phyloP scores from a whole-genome alignment of 2,888 invertebrate species.

The Homarus gammarus region DNA sequence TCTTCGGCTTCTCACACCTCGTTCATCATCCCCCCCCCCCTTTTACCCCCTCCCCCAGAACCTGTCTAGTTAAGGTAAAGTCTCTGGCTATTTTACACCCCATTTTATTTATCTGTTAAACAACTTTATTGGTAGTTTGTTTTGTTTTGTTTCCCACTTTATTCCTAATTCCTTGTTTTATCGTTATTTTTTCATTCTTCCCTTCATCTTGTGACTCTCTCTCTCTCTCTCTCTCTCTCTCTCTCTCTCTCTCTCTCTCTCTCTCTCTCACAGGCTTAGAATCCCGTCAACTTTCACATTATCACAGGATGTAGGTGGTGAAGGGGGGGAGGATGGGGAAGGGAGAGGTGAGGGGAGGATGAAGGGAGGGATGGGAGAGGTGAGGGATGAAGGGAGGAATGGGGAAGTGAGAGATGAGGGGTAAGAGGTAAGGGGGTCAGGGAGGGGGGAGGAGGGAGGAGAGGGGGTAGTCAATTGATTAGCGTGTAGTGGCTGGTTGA shows the following conservation, averaged over 20 bases:
- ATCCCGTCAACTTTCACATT: no score
- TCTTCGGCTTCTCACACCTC: not conserved
- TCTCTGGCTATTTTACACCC: not conserved
- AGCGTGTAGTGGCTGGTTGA: no score
- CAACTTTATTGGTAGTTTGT: no score
- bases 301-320: no score
- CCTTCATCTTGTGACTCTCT: slow-evolving; percentile 4
- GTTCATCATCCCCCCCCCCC: no score
- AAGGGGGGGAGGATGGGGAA: not conserved
- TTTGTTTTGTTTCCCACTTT: no score
- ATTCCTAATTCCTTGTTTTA: slow-evolving; percentile 2
- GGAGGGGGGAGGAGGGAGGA: not conserved
- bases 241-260: not conserved
- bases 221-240: not conserved
- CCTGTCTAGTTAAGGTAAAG: not conserved
- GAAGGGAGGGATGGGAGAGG: no score
- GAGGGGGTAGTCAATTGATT: no score
- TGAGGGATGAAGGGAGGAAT: no score
- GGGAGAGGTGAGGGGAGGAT: not conserved
- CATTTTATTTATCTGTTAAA: no score
- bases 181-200: slow-evolving; percentile 16
- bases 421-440: not conserved
- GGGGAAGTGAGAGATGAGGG: not conserved
- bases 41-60: not conserved
- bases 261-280: not conserved